Evolutionary conservation across 1,140 invertebrate species (phyloP).

Genomic region (Pentalonia nigronervosa): DNA sequence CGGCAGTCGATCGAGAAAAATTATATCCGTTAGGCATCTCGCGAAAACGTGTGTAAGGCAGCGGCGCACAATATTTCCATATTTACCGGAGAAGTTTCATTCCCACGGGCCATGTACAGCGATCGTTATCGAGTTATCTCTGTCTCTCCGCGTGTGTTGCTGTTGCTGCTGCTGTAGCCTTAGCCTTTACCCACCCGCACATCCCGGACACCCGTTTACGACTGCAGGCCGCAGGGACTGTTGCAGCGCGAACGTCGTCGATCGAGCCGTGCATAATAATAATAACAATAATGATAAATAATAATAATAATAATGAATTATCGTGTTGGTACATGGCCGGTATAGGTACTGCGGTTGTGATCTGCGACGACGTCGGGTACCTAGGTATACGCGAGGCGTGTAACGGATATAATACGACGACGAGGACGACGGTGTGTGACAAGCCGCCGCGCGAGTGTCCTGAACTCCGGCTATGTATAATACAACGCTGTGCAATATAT

Average conservation of each 20-base stretch:
- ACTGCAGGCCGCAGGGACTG: neutral
- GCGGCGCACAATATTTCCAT: constrained; percentile 54
- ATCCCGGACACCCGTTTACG: no score
- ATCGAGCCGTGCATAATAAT: constrained; percentile 16
- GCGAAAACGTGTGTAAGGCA: constrained; percentile 53
- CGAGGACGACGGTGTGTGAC: neutral
- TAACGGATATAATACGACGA: neutral
- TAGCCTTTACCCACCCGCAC: neutral
- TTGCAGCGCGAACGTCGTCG: neutral
- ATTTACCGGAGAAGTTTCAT: constrained; percentile 47
- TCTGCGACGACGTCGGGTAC: neutral
- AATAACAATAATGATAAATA: neutral
- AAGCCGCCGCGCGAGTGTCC: neutral
- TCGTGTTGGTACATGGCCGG: neutral
- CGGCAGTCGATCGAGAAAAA: constrained; percentile 56
- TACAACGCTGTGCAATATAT: neutral
- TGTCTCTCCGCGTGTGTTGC: neutral
- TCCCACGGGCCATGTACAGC: constrained; percentile 56
- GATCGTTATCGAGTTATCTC: constrained; percentile 40
- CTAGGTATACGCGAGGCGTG: neutral
- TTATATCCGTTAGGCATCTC: constrained; percentile 38
- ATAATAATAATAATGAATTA: constrained; percentile 41
- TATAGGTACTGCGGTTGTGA: neutral
- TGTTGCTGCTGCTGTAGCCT: no score
- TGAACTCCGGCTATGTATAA: neutral